These are phyloP conservation scores for Diadema setosum DNA, from an alignment of 35 echinoderm and acorn worm genomes.

Conservation along the genomic window DNA sequence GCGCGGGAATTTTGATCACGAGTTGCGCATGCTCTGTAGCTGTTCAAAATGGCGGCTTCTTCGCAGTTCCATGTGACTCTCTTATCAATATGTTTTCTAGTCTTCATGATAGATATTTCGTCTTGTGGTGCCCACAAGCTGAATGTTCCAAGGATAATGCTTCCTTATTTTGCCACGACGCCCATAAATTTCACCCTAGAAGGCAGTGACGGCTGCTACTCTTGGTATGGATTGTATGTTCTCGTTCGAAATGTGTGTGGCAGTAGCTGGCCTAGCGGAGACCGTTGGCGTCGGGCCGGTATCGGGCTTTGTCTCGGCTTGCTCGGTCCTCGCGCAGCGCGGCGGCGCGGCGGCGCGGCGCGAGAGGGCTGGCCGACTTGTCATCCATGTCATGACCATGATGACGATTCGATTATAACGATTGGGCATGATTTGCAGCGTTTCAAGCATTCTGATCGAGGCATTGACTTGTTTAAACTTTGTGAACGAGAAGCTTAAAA, in stretches of 20 bases:
- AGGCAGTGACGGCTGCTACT: slow-evolving; percentile 83
- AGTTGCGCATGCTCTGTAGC: not conserved
- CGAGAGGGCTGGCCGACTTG: no score
- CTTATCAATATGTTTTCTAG: not conserved
- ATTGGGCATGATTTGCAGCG: not conserved
- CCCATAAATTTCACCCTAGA: slow-evolving; percentile 94
- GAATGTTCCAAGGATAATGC: slow-evolving; percentile 89
- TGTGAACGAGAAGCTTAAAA: not conserved
- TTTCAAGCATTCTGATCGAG: not conserved
- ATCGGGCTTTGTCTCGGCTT: no score
- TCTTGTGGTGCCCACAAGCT: slow-evolving; percentile 51
- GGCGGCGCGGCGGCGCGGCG: no score
- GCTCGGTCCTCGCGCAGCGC: no score
- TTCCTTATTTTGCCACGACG: slow-evolving; percentile 84
- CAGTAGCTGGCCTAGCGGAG: no score
- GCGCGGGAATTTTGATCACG: not conserved
- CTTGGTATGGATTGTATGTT: slow-evolving; percentile 88
- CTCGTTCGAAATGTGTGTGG: no score
- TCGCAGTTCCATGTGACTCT: not conserved
- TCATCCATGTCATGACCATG: not conserved
- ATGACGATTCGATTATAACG: not conserved
- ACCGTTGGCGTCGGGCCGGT: no score
- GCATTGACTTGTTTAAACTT: not conserved
- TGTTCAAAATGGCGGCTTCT: not conserved
- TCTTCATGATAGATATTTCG: not conserved